These are phyloP conservation scores for Maccullochella peelii DNA, from an alignment of 2,113 vertebrate species.

Conservation along the genomic window DNA sequence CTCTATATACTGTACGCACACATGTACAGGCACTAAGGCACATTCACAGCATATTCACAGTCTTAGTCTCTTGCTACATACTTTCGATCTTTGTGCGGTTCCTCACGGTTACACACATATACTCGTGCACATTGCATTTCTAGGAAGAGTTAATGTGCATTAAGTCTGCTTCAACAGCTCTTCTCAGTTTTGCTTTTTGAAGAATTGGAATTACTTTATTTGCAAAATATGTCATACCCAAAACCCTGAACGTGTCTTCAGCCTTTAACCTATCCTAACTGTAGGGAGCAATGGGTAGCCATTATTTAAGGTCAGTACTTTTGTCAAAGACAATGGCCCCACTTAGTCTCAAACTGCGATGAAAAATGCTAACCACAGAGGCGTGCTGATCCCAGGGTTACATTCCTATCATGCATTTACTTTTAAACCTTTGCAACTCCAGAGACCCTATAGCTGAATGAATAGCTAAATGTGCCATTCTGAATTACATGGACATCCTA, in stretches of 20 bases:
- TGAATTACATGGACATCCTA: background rate
- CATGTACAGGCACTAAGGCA: background rate
- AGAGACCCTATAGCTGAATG: background rate
- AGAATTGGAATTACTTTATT: background rate
- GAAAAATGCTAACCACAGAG: background rate
- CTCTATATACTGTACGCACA: background rate
- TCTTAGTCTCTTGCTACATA: background rate
- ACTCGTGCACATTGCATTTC: conserved; percentile 2
- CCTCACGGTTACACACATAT: conserved; percentile 1
- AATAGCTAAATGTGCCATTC: background rate
- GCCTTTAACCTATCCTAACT: background rate
- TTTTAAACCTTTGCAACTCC: background rate
- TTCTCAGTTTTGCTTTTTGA: conserved; percentile 31
- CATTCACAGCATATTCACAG: background rate
- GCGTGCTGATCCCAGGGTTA: background rate
- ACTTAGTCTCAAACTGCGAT: background rate
- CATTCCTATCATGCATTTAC: background rate
- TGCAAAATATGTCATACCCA: background rate
- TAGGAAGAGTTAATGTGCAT: conserved; percentile 27
- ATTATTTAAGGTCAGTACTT: background rate
- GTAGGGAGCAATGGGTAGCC: background rate
- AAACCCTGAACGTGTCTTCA: conserved; percentile 1
- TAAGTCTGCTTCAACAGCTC: background rate
- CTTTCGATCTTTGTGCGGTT: background rate
- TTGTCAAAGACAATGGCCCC: background rate